phyloP scores from a whole-genome alignment of 2,113 vertebrate genomes.

The Leucosticte australis region DNA sequence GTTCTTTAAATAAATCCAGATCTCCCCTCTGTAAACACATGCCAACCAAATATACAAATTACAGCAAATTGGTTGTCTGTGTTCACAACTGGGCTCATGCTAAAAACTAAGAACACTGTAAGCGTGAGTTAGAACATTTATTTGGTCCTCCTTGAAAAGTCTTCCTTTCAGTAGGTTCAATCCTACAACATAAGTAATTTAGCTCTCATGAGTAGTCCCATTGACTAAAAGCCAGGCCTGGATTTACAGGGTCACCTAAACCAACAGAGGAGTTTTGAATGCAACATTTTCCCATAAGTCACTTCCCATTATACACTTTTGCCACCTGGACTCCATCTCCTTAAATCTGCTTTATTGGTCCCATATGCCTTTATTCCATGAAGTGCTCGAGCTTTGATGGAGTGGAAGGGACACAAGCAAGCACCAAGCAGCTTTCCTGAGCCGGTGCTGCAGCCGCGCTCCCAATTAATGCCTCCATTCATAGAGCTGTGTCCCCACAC shows the following conservation, averaged over 20 bases:
- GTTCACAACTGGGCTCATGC: not conserved
- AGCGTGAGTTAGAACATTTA: constrained; percentile 26
- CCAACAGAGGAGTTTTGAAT: constrained; percentile 54
- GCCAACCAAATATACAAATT: constrained; percentile 40
- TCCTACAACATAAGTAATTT: constrained; percentile 34
- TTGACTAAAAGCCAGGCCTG: constrained; percentile 39
- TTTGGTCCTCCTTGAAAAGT: constrained; percentile 51
- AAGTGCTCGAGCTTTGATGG: constrained; percentile 29
- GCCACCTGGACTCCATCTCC: constrained; percentile 61
- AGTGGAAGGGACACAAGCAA: not conserved
- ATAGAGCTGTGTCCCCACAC: not conserved
- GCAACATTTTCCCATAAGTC: constrained; percentile 61
- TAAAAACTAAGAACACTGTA: constrained; percentile 22
- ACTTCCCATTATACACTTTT: constrained; percentile 60
- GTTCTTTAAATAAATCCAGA: constrained; percentile 36
- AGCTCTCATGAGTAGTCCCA: constrained; percentile 57
- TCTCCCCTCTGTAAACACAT: constrained; percentile 38
- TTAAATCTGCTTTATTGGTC: constrained; percentile 57
- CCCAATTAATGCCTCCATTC: constrained; percentile 46
- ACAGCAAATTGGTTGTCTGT: not conserved
- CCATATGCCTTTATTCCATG: constrained; percentile 25
- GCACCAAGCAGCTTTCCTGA: not conserved
- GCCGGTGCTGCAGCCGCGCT: not conserved
- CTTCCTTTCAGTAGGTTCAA: constrained; percentile 34
- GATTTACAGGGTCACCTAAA: constrained; percentile 66